A percentile compares a stretch with the other conserved stretches of the same genome.
These are phyloP conservation scores for Trachemys scripta DNA, from an alignment of 2,113 vertebrate genomes.

Conservation along the genomic window DNA sequence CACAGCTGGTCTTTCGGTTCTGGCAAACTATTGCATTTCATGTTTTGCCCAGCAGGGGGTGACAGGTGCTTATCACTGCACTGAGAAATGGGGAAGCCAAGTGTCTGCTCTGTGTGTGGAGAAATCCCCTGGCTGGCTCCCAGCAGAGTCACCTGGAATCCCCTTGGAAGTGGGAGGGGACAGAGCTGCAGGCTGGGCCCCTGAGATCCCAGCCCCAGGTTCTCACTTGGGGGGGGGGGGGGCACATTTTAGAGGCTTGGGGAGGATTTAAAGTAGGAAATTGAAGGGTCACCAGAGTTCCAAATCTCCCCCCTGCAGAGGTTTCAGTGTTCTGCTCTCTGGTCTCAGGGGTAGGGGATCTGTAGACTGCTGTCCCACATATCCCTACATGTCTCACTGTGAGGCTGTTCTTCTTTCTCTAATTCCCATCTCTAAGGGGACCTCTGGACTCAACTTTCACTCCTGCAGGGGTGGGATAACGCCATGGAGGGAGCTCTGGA, in stretches of 20 bases:
- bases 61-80: not conserved
- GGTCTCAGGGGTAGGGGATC: not conserved
- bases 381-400: not conserved
- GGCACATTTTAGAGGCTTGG: fast-evolving
- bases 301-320: fast-evolving
- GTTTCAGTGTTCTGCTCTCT: not conserved
- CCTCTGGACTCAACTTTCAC: not conserved
- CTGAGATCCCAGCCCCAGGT: fast-evolving
- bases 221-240: not conserved
- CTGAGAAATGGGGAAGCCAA: not conserved
- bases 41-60: conserved; percentile 39
- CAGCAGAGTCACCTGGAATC: not conserved
- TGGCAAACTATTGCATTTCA: not conserved
- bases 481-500: too few species aligned
- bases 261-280: not conserved
- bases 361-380: not conserved
- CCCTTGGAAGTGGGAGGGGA: not conserved
- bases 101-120: not conserved
- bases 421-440: not conserved
- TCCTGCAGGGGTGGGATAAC: not conserved
- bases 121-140: not conserved
- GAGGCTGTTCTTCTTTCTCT: not conserved
- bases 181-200: not conserved
- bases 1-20: conserved; percentile 50
- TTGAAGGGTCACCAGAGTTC: not conserved